Base-by-base conservation (phyloP, 2,797 vertebrate species). In the Aratinga solstitialis region DNA sequence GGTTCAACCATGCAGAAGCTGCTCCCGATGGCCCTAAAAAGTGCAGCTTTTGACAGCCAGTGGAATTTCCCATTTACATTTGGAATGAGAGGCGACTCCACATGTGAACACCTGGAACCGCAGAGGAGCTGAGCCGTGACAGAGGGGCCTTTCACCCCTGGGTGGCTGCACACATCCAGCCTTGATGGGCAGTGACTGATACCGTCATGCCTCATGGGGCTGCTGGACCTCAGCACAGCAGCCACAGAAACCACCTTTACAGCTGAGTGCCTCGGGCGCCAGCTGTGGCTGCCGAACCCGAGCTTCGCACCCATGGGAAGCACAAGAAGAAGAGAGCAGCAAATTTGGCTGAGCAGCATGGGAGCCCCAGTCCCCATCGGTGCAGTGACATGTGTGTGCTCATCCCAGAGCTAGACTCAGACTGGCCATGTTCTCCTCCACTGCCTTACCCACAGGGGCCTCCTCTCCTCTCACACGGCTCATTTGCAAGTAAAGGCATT, bases 1-100 rank as follows among this genome's bases (percentile, higher is more conserved):
- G n/a, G 89, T 89, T 77, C 7, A 1, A 43, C 30, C n/a, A 8
- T 0, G 11, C 27, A 66, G 81, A 51, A 85, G 38, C 71, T 62
- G 51, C n/a, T 91, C 47, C 63, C 2, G 6, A 59, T 32, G 36
- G 73, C 43, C 61, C 73, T 34, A 50, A 43, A 88, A 86, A 94
- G 62, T n/a, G 51, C 54, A 90, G 59, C 62, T 88, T 81, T 85
- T 94, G 82, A 73, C n/a, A 81, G 69, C 0, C 2, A 91, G 73
- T 94, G 73, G 89, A 94, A 95, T 94, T 96, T 96, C 89, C 91
- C 93, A 90, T 88, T 81, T 92, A 51, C 75, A 81, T 86, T 95
- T 93, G 83, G 92, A 91, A 84, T 83, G 72, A 74, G 54, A 89
- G 67, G 54, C 0, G 1, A 80, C 85, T 86, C 19, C 0, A 2